Base-by-base conservation (phyloP, 2,888 invertebrate genomes). In the Clistopyga incitator region DNA sequence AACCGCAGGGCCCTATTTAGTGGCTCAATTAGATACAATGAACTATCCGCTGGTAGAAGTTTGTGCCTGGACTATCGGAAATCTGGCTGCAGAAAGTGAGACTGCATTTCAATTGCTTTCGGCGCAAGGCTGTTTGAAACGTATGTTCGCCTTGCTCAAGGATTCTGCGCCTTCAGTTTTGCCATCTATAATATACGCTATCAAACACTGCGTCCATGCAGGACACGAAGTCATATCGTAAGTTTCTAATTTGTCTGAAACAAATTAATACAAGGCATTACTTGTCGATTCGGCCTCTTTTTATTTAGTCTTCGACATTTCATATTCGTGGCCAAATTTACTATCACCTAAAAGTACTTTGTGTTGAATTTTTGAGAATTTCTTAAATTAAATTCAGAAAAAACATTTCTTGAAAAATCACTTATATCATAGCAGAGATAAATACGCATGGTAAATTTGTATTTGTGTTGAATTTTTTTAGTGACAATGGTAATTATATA, bases 1-100 rank as follows among this genome's bases (percentile, higher is more conserved):
- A 88, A 93, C 93, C 1, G 93, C 94, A 0, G 94, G 94, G 0
- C 91, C 95, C 0, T 95, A 95, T 87, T 92, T 95, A 0, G 89
- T 94, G 2, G 88, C 91, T 0, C 90, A 92, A 59, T 84, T 94
- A 20, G 91, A 93, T 71, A 92, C 91, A 59, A 88, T 91, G 59
- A 94, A 91, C 74, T 86, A 88, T 85, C 90, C 89, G 29, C 81
- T 92, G 47, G 77, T 90, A 85, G 92, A 93, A 86, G 86, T 90
- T 20, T 92, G 90, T 77, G 85, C 90, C 18, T 92, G 92, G 92
- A 92, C 93, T 8, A 89, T 93, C 18, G 93, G 93, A 56, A 93
- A 93, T 88, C 88, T 93, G 47, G 86, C 87, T 29, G 84, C 84
- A 11, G 91, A 90, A 70, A 91, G 89, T 65, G 67, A 84, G 15